phyloP scores from a whole-genome alignment of 2,797 vertebrate genomes.

The Chaenodraco wilsoni region DNA sequence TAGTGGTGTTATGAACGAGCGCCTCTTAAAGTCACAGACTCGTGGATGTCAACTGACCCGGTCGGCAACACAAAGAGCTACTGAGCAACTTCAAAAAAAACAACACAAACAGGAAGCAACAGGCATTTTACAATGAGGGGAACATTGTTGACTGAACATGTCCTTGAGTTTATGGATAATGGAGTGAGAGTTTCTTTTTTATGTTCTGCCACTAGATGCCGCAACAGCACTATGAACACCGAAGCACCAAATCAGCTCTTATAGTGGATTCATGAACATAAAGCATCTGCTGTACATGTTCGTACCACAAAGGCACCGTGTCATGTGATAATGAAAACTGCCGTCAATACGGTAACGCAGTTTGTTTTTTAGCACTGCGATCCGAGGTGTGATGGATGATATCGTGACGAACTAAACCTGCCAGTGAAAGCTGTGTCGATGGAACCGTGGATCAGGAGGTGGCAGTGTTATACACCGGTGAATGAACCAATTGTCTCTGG shows the following conservation, averaged over 20 bases:
- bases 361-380: neutral
- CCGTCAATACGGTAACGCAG: neutral
- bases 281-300: constrained; percentile 25
- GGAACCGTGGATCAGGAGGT: constrained; percentile 65
- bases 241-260: neutral
- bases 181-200: neutral
- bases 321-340: constrained; percentile 17
- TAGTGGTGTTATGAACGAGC: constrained; percentile 19
- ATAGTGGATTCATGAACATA: constrained; percentile 9
- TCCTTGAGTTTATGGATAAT: neutral
- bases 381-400: constrained; percentile 3
- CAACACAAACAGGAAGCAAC: neutral
- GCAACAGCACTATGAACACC: constrained; percentile 7
- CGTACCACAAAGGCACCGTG: neutral
- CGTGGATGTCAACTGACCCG: constrained; percentile 56
- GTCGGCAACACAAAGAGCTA: constrained; percentile 25
- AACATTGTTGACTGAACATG: neutral
- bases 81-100: constrained; percentile 2
- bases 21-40: constrained; percentile 48
- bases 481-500: constrained; percentile 83
- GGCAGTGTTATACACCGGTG: constrained; percentile 72
- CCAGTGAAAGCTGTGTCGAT: constrained; percentile 35
- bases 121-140: neutral
- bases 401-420: constrained; percentile 18
- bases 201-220: constrained; percentile 62